Evolutionary conservation across 2,113 vertebrate genomes (phyloP), one percentile per base, ranked within the genome.

Genomic region (Paramormyrops kingsleyae): DNA sequence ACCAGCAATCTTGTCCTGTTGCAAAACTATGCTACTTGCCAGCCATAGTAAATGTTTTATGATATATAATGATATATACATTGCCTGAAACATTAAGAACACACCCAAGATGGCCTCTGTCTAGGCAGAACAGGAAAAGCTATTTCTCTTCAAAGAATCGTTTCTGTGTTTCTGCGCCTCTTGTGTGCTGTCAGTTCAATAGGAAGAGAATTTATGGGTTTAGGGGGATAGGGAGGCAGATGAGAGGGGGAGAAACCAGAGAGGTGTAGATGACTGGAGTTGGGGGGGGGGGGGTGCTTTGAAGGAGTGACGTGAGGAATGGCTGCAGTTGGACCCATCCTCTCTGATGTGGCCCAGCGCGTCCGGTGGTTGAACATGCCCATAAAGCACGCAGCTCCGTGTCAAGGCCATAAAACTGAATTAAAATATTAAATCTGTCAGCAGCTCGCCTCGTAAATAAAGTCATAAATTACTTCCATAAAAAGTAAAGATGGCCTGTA

Each of bases 361-460:
- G 13, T 74, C 89, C 47, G 49, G 47, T 90, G 90, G 50, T 53
- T 56, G 87, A 90, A 90, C 56, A 74, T 24, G 85, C 35, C 89
- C 49, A 87, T 90, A 90, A 90, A 90, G 74, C n/a, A 87, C 39
- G 50, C n/a, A 5, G 35, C 47, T 83, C 66, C n/a, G 70, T 90
- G 90, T 90, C 87, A 80, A 59, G 50, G 89, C 86, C 49, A 88
- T 90, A 90, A 90, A 90, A 90, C 49, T 83, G 90, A 90, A 90
- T 90, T 90, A 90, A 90, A 90, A 90, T 90, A 90, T 90, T 90
- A 90, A 90, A 90, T 80, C 66, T 90, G 90, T 83, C 90, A 90
- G 70, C 66, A 47, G 74, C 90, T 83, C 44, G 59, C 24, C 90
- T 88, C 90, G 50, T 90, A 90, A 90, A 90, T 90, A 88, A 90